These are phyloP conservation scores for Percopsis transmontana DNA, from an alignment of 2,113 vertebrate genomes.

Conservation along the genomic window DNA sequence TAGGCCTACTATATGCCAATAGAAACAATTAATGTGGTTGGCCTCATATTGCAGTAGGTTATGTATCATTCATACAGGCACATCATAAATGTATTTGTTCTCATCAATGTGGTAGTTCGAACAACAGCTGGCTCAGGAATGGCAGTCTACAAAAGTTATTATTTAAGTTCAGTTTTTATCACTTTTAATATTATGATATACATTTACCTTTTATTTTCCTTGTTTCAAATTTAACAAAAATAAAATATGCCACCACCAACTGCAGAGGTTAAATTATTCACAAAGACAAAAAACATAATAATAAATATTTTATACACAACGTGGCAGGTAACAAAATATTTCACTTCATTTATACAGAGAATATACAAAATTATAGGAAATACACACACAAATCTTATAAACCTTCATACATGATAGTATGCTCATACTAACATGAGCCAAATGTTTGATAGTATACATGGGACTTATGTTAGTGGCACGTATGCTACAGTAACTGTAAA, in stretches of 20 bases:
- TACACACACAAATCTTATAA: constrained; percentile 36
- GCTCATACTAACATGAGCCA: constrained; percentile 21
- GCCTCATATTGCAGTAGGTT: constrained; percentile 36
- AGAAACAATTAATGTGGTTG: neutral
- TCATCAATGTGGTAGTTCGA: constrained; percentile 47
- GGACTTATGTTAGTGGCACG: neutral
- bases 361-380: constrained; percentile 55
- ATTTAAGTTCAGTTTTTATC: neutral
- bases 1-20: neutral
- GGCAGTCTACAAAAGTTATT: constrained; percentile 40
- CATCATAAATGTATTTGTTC: constrained; percentile 39
- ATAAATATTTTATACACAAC: constrained; percentile 66
- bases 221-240: constrained; percentile 26
- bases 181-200: constrained; percentile 28
- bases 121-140: constrained; percentile 53
- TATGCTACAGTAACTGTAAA: constrained; percentile 52
- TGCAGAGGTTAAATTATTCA: constrained; percentile 33
- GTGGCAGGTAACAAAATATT: constrained; percentile 54
- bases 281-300: constrained; percentile 57
- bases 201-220: constrained; percentile 21
- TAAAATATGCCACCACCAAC: constrained; percentile 36
- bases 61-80: constrained; percentile 55
- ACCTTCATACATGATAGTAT: constrained; percentile 20
- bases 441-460: too few species aligned
- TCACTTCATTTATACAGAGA: constrained; percentile 47